Percentiles rank a stretch among this genome's conserved stretches.
phyloP scores from a whole-genome alignment of 2,113 vertebrate species.

The Cervus canadensis region DNA sequence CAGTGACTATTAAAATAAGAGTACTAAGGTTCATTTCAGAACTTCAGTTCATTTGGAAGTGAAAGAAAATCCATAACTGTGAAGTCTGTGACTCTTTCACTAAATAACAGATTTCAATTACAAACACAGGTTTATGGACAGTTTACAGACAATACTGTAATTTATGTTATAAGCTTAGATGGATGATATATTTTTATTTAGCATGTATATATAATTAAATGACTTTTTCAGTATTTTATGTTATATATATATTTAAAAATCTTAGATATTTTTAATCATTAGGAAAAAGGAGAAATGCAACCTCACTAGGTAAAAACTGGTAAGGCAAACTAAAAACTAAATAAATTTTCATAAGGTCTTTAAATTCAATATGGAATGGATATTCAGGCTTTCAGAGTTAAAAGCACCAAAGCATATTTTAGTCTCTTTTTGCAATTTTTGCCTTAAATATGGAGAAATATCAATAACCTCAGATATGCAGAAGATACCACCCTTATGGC shows the following conservation, averaged over 20 bases:
- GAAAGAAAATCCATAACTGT: background rate
- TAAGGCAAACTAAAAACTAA: background rate
- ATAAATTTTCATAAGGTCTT: background rate
- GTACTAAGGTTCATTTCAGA: slow-evolving; percentile 42
- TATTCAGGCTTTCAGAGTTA: background rate
- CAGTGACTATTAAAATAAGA: slow-evolving; percentile 47
- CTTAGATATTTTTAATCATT: slow-evolving; percentile 37
- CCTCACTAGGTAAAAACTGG: background rate
- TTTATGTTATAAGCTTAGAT: background rate
- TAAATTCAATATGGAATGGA: background rate
- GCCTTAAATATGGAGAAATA: background rate
- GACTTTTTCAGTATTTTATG: background rate
- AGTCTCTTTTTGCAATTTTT: background rate
- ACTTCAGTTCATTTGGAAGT: slow-evolving; percentile 5
- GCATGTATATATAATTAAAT: background rate
- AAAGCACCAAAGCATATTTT: background rate
- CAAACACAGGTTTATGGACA: background rate
- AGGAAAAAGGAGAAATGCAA: slow-evolving; percentile 6
- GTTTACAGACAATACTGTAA: background rate
- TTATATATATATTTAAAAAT: background rate
- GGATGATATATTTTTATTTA: background rate
- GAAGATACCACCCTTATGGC: too few species aligned
- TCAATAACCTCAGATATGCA: too few species aligned
- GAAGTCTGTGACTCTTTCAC: background rate
- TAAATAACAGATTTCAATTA: background rate